phyloP scores from a whole-genome alignment of 2,113 vertebrate species.

The Bambusicola thoracicus region DNA sequence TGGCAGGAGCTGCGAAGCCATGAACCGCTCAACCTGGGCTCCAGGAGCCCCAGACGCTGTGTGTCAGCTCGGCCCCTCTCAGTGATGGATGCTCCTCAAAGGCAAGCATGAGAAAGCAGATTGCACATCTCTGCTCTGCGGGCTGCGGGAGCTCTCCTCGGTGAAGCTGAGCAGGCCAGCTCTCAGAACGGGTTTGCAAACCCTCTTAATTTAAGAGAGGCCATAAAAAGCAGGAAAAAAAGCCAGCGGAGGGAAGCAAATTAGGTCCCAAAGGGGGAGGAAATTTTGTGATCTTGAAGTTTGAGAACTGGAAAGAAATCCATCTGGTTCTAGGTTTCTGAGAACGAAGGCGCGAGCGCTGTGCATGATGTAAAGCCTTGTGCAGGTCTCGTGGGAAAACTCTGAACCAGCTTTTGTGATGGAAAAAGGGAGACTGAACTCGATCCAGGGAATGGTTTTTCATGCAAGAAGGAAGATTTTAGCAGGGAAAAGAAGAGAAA shows the following conservation, averaged over 20 bases:
- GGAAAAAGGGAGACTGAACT: not conserved
- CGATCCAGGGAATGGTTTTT: not conserved
- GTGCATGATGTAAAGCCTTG: not conserved
- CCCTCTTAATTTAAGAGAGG: not conserved
- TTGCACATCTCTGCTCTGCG: not conserved
- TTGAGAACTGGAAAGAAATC: not conserved
- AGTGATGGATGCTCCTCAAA: not conserved
- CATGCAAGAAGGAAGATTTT: not conserved
- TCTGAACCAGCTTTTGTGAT: not conserved
- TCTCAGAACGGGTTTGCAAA: not conserved
- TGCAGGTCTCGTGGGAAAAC: not conserved
- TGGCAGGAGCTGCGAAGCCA: not conserved
- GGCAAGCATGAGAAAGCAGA: not conserved
- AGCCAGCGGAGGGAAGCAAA: not conserved
- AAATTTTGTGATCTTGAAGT: not conserved
- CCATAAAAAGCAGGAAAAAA: slow-evolving; percentile 33
- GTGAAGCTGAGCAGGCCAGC: not conserved
- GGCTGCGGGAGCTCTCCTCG: not conserved
- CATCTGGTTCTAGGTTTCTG: slow-evolving; percentile 1
- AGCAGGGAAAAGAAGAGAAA: not conserved
- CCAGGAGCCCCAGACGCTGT: not conserved
- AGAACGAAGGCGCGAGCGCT: not conserved
- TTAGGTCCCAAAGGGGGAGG: not conserved
- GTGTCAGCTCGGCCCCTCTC: not conserved
- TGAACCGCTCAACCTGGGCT: not conserved